Evolutionary conservation across 2,113 vertebrate species (phyloP).

Genomic region (Vulpes lagopus): DNA sequence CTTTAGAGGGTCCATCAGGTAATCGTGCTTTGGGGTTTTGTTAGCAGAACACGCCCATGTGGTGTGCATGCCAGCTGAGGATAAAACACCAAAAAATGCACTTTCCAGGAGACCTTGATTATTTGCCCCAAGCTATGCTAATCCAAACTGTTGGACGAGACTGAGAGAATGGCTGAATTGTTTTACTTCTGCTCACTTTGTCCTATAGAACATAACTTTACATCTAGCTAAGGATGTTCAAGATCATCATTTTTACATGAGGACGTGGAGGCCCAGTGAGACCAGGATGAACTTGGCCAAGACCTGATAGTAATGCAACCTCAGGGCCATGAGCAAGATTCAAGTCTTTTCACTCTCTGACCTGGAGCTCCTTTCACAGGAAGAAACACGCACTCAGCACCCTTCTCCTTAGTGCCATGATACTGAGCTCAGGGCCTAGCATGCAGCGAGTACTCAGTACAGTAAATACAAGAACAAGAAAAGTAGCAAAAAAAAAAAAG

Average conservation of each 20-base stretch:
- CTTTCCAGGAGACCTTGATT: background rate
- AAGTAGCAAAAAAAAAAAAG: background rate
- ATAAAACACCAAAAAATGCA: background rate
- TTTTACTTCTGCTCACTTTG: background rate
- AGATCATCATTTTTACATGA: background rate
- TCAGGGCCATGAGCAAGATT: background rate
- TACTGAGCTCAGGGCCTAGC: background rate
- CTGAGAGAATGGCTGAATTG: background rate
- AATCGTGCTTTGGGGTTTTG: slow-evolving; percentile 41
- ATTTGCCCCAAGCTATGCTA: background rate
- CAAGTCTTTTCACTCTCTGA: background rate
- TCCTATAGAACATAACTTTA: background rate
- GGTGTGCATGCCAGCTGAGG: rapidly evolving
- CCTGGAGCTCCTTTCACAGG: background rate
- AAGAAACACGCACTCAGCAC: background rate
- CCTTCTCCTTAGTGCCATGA: background rate
- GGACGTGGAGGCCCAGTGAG: background rate
- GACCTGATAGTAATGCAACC: background rate
- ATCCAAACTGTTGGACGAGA: background rate
- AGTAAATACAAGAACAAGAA: background rate
- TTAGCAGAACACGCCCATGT: slow-evolving; percentile 54
- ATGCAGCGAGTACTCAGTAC: background rate
- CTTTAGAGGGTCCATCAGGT: slow-evolving; percentile 61
- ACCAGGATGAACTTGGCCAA: background rate
- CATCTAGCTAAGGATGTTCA: background rate